Evolutionary conservation across 2,797 vertebrate genomes (phyloP).

Genomic region (Hozukius guyotensis): DNA sequence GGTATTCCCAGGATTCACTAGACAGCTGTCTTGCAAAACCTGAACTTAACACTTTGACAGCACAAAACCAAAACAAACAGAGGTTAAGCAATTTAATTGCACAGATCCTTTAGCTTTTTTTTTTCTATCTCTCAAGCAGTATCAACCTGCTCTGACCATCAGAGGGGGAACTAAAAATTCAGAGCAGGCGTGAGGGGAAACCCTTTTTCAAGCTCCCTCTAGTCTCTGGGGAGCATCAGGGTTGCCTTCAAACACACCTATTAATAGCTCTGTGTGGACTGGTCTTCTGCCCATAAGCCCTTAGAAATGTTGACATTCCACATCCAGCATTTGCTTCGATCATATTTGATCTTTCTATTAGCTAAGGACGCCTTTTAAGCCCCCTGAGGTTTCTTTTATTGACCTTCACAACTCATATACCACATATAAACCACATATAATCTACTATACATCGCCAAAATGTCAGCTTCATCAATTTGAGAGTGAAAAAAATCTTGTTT

Average conservation of each 20-base stretch:
- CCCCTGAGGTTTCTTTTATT: background rate
- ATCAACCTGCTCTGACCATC: background rate
- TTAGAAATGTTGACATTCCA: conserved; percentile 2
- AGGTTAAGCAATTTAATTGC: background rate
- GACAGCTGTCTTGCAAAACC: conserved; percentile 3
- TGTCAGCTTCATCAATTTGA: background rate
- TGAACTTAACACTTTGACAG: background rate
- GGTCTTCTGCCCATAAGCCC: background rate
- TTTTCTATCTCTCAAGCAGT: background rate
- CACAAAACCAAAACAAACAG: conserved; percentile 17
- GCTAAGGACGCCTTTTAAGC: rapidly evolving
- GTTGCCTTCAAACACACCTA: conserved; percentile 34
- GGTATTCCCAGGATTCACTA: conserved; percentile 22
- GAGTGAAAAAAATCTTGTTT: rapidly evolving
- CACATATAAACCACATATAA: background rate
- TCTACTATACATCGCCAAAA: background rate
- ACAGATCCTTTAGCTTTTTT: background rate
- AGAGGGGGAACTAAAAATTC: background rate
- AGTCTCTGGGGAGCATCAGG: background rate
- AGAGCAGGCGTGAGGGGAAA: background rate
- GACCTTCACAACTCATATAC: background rate
- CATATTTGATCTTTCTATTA: background rate
- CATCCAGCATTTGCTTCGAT: background rate
- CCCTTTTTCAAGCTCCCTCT: background rate
- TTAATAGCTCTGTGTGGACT: conserved; percentile 14